Percentiles rank a stretch among this genome's conserved stretches.
phyloP scores from a whole-genome alignment of 2,113 vertebrate genomes.

The Zosterops pallidus region DNA sequence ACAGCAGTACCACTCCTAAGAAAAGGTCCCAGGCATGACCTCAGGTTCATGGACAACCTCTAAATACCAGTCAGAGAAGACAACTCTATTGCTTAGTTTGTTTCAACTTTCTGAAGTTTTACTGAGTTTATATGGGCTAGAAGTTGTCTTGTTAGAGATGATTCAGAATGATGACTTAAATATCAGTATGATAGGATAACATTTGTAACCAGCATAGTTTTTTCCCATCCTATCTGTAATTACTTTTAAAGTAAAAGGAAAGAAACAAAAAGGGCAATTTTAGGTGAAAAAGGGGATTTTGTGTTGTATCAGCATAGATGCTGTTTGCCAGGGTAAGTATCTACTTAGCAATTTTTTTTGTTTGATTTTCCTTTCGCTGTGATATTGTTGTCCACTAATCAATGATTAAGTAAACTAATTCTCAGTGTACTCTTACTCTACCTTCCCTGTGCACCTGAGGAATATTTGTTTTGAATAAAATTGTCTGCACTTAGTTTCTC shows the following conservation, averaged over 20 bases:
- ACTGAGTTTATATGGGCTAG: background rate
- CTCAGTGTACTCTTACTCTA: background rate
- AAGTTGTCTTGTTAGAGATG: background rate
- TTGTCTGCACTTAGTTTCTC: background rate
- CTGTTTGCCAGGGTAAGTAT: background rate
- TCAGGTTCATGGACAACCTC: background rate
- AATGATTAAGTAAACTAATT: background rate
- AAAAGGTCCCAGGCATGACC: background rate
- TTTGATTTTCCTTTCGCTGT: background rate
- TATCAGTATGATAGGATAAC: background rate
- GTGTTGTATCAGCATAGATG: background rate
- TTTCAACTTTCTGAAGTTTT: background rate
- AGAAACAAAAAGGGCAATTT: fast-evolving
- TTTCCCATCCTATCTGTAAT: background rate
- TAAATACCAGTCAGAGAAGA: slow-evolving; percentile 21
- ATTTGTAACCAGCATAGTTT: background rate
- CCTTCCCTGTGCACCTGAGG: background rate
- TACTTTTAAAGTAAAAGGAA: background rate
- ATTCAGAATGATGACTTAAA: background rate
- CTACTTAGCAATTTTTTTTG: background rate
- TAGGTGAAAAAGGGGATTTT: background rate
- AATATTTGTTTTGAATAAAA: background rate
- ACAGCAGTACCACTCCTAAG: background rate
- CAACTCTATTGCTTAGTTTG: background rate
- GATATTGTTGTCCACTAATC: background rate